Evolutionary conservation across 2,888 invertebrate genomes (phyloP).

Genomic region (Pherbina coryleti): DNA sequence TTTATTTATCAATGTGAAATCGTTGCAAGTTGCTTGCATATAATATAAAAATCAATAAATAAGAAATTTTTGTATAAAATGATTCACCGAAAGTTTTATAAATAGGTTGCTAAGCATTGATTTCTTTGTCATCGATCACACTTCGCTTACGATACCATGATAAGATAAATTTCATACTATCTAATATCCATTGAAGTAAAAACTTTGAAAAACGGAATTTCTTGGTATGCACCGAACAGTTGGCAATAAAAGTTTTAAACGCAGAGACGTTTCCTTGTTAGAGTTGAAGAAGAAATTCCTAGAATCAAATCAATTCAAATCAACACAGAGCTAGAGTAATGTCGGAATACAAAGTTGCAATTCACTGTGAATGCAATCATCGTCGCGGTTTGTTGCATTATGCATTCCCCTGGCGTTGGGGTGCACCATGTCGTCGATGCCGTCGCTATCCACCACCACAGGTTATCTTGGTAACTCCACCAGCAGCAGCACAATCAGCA

Average conservation of each 20-base stretch:
- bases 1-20: too few relatives aligned
- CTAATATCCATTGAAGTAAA: not conserved
- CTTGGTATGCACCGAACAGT: conserved; percentile 28
- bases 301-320: not conserved
- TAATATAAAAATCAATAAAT: too few relatives aligned
- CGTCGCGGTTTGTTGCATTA: conserved; percentile 48
- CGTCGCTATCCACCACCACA: conserved; percentile 46
- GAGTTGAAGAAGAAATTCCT: not conserved
- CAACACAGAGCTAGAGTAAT: conserved; percentile 29
- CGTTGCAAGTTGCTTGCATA: too few relatives aligned
- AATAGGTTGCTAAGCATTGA: too few relatives aligned
- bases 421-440: conserved; percentile 56
- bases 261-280: not conserved
- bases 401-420: conserved; percentile 50
- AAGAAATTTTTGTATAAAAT: too few relatives aligned
- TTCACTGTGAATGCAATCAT: conserved; percentile 56
- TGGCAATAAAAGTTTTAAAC: conserved; percentile 13
- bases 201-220: not conserved
- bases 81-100: too few relatives aligned
- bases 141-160: not conserved
- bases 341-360: conserved; percentile 50
- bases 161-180: not conserved
- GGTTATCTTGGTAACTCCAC: conserved; percentile 50
- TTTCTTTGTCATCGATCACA: too few relatives aligned
- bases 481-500: conserved; percentile 40